Base-by-base conservation (phyloP, 2,113 vertebrate species). In the Sinocyclocheilus anophthalmus region DNA sequence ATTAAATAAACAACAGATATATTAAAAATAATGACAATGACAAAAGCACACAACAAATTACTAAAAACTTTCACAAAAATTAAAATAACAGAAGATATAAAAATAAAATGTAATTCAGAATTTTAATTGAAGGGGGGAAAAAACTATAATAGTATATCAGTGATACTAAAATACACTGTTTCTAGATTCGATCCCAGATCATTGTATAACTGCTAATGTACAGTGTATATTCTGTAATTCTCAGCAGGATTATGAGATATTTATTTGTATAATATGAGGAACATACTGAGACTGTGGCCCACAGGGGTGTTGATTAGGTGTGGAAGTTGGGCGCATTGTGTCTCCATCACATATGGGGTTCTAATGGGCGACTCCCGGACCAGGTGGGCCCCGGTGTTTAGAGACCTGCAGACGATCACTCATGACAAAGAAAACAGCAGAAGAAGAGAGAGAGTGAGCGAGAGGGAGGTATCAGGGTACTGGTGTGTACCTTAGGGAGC, bases 401-500 rank as follows among this genome's bases (percentile, higher is more conserved):
- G 89, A 90, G 85, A 90, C 89, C 87, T 76, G 73, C 79, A 87
- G 85, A 88, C 84, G 79, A 90, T 90, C 89, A 90, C 67, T 90
- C 85, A 87, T 87, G 89, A 90, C 85, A 87, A 87, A 90, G 80
- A 84, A 85, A 87, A 81, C 45, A 77, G 76, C 81, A 87, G 80
- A 42, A 85, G 65, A 73, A 76, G 65, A 85, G 53, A 50, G 75
- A 83, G 72, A 87, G 24, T 33, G 65, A 84, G n/a, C 22, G 75
- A 79, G 72, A 87, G 24, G 24, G 55, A 78, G 45, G 55, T 72
- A 53, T 50, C 16, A 79, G 76, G 72, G 48, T 76, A 79, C 78
- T 55, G 24, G 85, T 63, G 81, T 83, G 79, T 83, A 30, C 86
- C 78, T 67, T 13, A 91, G 92, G 89, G 92, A 85, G 93, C 93